Evolutionary conservation across 2,888 invertebrate genomes (phyloP).

Genomic region (Uloborus plumipes): DNA sequence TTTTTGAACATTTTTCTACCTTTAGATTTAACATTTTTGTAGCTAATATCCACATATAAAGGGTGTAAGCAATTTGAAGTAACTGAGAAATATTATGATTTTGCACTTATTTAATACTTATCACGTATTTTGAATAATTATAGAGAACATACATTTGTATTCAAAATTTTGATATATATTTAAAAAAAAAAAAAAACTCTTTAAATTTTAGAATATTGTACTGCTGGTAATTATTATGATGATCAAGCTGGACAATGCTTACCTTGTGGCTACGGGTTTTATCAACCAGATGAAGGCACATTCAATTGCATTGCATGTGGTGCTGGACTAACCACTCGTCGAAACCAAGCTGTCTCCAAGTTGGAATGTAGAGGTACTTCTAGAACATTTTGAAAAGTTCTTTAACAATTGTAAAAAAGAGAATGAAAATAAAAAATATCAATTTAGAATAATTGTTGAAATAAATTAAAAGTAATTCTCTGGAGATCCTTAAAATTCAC

Average conservation of each 20-base stretch:
- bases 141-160: no score
- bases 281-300: constrained; percentile 90
- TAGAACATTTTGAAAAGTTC: background rate
- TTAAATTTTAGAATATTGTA: constrained; percentile 82
- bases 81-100: no score
- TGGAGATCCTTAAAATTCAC: no score
- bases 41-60: no score
- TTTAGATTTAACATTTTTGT: no score
- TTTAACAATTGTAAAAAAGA: background rate
- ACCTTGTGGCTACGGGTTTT: constrained; percentile 94
- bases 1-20: no score
- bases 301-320: constrained; percentile 91
- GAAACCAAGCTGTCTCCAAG: constrained; percentile 85
- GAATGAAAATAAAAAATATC: background rate
- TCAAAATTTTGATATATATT: no score
- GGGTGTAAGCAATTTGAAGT: no score
- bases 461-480: no score
- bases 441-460: no score
- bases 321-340: constrained; percentile 90
- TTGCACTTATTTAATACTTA: no score
- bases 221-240: constrained; percentile 94
- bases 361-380: constrained; percentile 68
- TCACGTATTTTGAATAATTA: no score
- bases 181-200: background rate
- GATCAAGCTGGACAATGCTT: constrained; percentile 88